Base-by-base conservation (phyloP, 2,113 vertebrate species). In the Calidris pygmaea region DNA sequence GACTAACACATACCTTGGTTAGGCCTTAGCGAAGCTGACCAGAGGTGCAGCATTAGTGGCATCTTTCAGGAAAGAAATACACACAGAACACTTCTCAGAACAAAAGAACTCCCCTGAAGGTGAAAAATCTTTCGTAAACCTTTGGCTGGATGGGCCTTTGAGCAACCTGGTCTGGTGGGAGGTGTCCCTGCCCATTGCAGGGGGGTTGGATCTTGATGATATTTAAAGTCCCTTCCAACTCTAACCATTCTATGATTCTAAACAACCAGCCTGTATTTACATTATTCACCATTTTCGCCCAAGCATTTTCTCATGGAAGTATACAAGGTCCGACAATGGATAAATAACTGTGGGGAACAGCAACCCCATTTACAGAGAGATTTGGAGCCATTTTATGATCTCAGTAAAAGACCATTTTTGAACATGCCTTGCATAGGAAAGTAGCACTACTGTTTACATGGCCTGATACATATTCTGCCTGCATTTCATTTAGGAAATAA, bases 401-500 rank as follows among this genome's bases (percentile, higher is more conserved):
- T 87, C 67, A 76, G 30, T 62, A 74, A 89, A 92, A 95, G 85
- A 62, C 65, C 68, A 76, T 91, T 96, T 96, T 82, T 92, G 81
- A 84, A 50, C 76, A 95, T 79, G 92, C 14, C 71, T 90, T 58
- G 74, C 77, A 95, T 82, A 70, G 30, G 81, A 89, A 93, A 85
- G 20, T 65, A 81, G 24, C 37, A 66, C n/a, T 77, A 67, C 88
- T 81, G 58, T 93, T 90, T 93, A 81, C 70, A 68, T 70, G 86
- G 37, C 62, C 62, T 79, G 70, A 85, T 92, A 70, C 29, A 59
- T 73, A 94, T 85, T 90, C 90, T 94, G 85, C 73, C 60, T 89
- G 79, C 41, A 92, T 84, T 96, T 93, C 83, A 90, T 81, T 94
- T 92, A 90, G 86, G 70, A 92, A 94, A 90, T 92, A 93, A 96